A percentile compares a stretch with the other conserved stretches of the same genome.
Evolutionary conservation across 2,797 vertebrate species (phyloP).

Genomic region (Toxotes lorentzi): DNA sequence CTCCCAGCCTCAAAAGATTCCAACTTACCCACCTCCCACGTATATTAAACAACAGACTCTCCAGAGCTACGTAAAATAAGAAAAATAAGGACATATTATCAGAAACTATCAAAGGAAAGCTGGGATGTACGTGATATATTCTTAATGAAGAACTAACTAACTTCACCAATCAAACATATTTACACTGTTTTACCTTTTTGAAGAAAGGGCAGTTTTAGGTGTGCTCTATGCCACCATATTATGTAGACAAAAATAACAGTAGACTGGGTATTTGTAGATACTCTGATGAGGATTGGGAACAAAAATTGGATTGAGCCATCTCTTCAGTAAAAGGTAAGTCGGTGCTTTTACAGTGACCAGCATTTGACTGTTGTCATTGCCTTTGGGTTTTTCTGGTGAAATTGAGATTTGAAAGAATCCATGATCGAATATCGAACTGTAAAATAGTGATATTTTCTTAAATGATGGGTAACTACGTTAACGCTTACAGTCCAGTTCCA

Average conservation of each 20-base stretch:
- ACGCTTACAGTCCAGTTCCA: conserved; percentile 38
- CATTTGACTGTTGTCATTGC: background rate
- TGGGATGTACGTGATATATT: background rate
- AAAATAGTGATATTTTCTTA: background rate
- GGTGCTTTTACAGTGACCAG: background rate
- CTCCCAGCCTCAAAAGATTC: background rate
- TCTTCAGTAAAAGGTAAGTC: too few species aligned
- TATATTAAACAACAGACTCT: background rate
- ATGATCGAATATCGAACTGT: conserved; percentile 6
- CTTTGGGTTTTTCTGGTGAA: conserved; percentile 4
- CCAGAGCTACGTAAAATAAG: background rate
- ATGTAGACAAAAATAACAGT: background rate
- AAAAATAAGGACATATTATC: too few species aligned
- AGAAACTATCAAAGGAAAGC: background rate
- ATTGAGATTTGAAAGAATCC: background rate
- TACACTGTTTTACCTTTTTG: too few species aligned
- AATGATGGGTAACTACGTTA: conserved; percentile 17
- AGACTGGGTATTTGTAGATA: background rate
- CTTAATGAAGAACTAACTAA: background rate
- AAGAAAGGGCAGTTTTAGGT: too few species aligned
- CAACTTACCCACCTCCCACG: background rate
- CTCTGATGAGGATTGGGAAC: background rate
- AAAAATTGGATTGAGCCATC: background rate
- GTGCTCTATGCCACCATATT: background rate
- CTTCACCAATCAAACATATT: too few species aligned